Conservation (phyloP, 2,113 vertebrate species). For the Erythrolamprus reginae region DNA sequence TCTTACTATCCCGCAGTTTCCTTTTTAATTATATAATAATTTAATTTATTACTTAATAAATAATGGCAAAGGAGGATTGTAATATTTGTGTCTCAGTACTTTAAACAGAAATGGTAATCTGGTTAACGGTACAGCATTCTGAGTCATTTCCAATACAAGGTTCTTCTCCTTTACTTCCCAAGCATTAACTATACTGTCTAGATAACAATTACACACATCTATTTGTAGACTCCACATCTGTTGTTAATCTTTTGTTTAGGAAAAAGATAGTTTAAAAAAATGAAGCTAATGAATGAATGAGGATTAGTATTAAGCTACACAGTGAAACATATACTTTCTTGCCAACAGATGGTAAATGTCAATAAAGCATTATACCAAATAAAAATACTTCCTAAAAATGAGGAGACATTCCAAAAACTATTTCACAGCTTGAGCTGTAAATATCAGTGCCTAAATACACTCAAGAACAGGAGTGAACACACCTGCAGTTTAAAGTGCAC, state of each 20-base stretch:
- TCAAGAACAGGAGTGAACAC: slow-evolving; percentile 34
- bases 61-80: background rate
- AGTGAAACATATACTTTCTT: background rate
- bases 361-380: background rate
- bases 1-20: background rate
- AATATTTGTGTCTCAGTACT: background rate
- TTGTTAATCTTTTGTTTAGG: background rate
- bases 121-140: background rate
- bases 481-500: slow-evolving; percentile 57
- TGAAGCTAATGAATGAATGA: background rate
- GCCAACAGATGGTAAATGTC: slow-evolving; percentile 6
- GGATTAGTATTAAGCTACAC: background rate
- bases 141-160: background rate
- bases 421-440: slow-evolving; percentile 43
- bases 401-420: slow-evolving; percentile 45
- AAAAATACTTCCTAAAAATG: slow-evolving; percentile 16
- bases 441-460: slow-evolving; percentile 42
- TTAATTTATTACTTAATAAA: background rate
- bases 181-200: background rate
- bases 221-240: background rate
- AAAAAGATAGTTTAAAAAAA: background rate
- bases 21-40: background rate
- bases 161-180: background rate
- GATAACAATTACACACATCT: background rate
- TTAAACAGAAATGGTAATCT: background rate